A percentile compares a stretch with the other conserved stretches of the same genome.
phyloP scores from a whole-genome alignment of 2,113 vertebrate genomes.

The Apaloderma vittatum region DNA sequence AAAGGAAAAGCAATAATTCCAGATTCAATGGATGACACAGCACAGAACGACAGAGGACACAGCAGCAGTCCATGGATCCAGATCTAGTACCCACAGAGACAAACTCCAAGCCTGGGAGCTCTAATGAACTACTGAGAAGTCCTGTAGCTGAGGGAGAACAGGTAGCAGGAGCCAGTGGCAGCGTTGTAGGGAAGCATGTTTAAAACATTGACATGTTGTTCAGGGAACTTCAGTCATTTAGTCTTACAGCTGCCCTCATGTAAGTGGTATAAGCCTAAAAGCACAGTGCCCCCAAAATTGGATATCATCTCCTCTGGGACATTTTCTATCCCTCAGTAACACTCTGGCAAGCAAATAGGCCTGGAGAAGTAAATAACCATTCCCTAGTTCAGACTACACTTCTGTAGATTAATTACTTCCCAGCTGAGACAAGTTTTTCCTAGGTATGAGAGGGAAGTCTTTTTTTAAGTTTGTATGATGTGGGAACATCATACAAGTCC shows the following conservation, averaged over 20 bases:
- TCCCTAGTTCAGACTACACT: not conserved
- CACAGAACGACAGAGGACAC: not conserved
- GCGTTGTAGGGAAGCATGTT: not conserved
- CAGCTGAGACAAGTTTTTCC: not conserved
- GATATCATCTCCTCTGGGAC: not conserved
- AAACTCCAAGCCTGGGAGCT: accelerated
- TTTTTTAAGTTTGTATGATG: not conserved
- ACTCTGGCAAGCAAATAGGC: not conserved
- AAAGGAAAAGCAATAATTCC: not conserved
- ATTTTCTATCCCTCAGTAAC: not conserved
- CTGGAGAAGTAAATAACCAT: not conserved
- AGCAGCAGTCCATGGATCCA: not conserved
- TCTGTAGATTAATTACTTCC: not conserved
- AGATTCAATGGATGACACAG: not conserved
- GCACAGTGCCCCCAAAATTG: not conserved
- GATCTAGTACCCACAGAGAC: not conserved
- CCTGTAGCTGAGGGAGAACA: not conserved
- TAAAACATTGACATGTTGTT: not conserved
- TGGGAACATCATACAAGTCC: not conserved
- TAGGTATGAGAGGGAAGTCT: not conserved
- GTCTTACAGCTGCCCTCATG: not conserved
- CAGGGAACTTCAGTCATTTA: not conserved
- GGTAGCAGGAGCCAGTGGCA: not conserved
- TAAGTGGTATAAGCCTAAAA: not conserved
- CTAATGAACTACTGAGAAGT: not conserved